A percentile compares a stretch with the other conserved stretches of the same genome.
These are phyloP conservation scores for Synanthedon formicaeformis DNA, from an alignment of 2,888 invertebrate species.

Conservation along the genomic window DNA sequence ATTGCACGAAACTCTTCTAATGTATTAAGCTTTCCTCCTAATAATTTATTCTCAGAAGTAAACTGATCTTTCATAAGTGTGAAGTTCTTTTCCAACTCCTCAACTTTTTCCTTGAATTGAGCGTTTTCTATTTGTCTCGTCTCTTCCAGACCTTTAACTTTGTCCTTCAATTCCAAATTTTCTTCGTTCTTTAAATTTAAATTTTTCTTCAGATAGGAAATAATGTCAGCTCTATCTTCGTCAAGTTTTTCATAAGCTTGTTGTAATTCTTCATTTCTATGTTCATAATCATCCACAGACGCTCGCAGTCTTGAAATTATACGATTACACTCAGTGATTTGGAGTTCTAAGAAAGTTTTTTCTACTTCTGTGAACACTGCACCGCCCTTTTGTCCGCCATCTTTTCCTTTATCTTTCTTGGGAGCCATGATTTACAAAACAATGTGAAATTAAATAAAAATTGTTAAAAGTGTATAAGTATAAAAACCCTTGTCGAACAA, in stretches of 20 bases:
- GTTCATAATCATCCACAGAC: constrained; percentile 77
- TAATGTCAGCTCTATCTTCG: constrained; percentile 87
- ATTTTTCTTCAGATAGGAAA: constrained; percentile 82
- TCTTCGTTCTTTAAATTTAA: constrained; percentile 77
- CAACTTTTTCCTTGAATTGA: constrained; percentile 73
- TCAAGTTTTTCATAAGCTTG: constrained; percentile 76
- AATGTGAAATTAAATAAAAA: background rate
- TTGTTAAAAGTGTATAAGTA: background rate
- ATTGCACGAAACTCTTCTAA: constrained; percentile 91
- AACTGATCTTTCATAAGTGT: constrained; percentile 85
- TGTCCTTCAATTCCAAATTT: constrained; percentile 75
- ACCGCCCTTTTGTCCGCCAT: constrained; percentile 26
- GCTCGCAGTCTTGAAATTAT: constrained; percentile 79
- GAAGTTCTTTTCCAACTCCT: constrained; percentile 78
- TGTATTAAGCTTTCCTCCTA: constrained; percentile 88
- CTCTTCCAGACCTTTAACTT: constrained; percentile 80
- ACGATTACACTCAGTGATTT: constrained; percentile 84
- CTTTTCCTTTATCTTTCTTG: constrained; percentile 54
- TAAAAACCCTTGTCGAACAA: background rate
- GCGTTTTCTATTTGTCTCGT: constrained; percentile 76
- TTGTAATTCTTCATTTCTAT: constrained; percentile 75
- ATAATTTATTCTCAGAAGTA: constrained; percentile 87
- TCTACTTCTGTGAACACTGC: constrained; percentile 77
- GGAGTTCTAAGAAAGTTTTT: constrained; percentile 83
- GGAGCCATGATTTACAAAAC: constrained; percentile 38